Evolutionary conservation across 2,113 vertebrate species (phyloP), one percentile per base, ranked within the genome.

Genomic region (Marmota monax): DNA sequence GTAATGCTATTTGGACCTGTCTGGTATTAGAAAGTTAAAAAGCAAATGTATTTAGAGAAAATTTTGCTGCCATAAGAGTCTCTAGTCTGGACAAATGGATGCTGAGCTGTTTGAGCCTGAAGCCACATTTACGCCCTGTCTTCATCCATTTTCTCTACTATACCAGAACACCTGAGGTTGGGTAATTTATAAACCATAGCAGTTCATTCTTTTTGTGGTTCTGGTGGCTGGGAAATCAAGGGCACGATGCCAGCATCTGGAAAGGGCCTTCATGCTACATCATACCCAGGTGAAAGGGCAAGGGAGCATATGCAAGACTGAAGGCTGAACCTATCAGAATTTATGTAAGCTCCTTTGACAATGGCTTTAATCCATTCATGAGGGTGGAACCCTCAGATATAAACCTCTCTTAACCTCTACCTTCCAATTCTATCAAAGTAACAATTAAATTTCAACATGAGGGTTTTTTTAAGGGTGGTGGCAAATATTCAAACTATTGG

Each of bases 71-170:
- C 29, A 14, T 61, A 93, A 72, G n/a, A 51, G 58, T 93, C 16
- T 18, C 5, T 2, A 37, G 2, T 16, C 1, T 12, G 34, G 8
- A 27, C 39, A 58, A 69, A 78, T 0, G 20, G 8, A 37, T 37
- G 5, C 3, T 1, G 5, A 82, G 9, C 27, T 10, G 0, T 27
- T 1, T 65, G 51, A 61, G 32, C 3, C 37, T 69, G 22, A 51
- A 77, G 3, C 63, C 42, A 18, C 2, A 1, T 0, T 0, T 18
- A 9, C 7, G 6, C 2, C 23, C 7, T 11, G 6, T 61, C 22
- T 61, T 58, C 16, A 72, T 23, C 17, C 17, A 48, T 27, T 78
- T 85, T 79, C 16, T 88, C 27, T 48, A 37, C 34, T 88, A 2
- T 32, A 51, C 72, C 23, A 32, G 39, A 39, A 14, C 29, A 39